Percentiles rank a stretch among this genome's conserved stretches.
Evolutionary conservation across 2,888 invertebrate species (phyloP).

Genomic region (Lithophane ornitopus): DNA sequence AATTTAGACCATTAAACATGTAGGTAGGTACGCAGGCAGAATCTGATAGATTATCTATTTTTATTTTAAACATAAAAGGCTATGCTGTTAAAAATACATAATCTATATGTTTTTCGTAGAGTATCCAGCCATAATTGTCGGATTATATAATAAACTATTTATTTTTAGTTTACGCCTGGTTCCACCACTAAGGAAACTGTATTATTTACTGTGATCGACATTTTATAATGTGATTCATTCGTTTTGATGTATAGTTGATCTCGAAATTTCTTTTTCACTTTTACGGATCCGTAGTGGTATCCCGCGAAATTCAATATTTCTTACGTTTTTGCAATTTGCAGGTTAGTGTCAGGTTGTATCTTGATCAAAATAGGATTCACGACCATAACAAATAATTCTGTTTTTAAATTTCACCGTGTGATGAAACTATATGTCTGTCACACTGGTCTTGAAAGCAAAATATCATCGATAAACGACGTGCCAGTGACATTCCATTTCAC

Average conservation of each 20-base stretch:
- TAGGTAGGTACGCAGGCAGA: constrained; percentile 9
- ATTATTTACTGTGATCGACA: neutral
- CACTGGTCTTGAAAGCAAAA: neutral
- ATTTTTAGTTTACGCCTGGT: constrained; percentile 51
- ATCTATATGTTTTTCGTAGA: constrained; percentile 61
- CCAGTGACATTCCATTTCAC: neutral
- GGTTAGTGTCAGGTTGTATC: too few species aligned
- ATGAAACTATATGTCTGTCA: neutral
- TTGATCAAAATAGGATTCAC: too few species aligned
- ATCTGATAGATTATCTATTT: constrained; percentile 20
- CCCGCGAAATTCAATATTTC: too few species aligned
- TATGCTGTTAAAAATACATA: constrained; percentile 72
- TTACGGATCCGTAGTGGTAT: too few species aligned
- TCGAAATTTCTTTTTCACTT: neutral
- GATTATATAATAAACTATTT: constrained; percentile 57
- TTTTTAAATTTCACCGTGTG: too few species aligned
- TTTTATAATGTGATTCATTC: neutral
- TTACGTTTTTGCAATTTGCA: too few species aligned
- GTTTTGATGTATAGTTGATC: neutral
- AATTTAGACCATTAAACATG: neutral
- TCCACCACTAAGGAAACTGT: constrained; percentile 38
- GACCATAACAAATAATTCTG: too few species aligned
- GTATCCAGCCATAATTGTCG: constrained; percentile 71
- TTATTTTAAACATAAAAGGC: constrained; percentile 66
- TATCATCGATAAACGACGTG: too few species aligned